These are phyloP conservation scores for Tetramorium alpestre DNA, from an alignment of 1,140 invertebrate genomes.

Conservation along the genomic window DNA sequence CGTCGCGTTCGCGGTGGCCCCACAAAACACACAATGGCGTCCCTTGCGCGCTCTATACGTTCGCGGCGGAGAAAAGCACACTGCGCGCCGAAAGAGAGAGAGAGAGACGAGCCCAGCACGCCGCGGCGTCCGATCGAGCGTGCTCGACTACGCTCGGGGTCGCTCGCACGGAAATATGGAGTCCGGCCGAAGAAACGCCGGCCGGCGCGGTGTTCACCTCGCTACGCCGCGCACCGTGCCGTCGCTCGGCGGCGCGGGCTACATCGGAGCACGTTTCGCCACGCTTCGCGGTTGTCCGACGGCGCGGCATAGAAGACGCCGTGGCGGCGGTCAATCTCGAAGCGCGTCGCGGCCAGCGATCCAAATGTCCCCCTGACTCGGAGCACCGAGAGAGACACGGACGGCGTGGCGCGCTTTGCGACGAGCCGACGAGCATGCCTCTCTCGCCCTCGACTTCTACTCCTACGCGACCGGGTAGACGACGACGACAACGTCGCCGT, in stretches of 20 bases:
- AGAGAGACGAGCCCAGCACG: not conserved
- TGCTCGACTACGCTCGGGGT: not conserved
- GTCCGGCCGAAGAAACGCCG: slow-evolving; percentile 74
- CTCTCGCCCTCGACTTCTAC: too few species aligned
- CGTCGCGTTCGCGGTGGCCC: slow-evolving; percentile 61
- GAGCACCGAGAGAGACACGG: too few species aligned
- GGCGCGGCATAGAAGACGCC: slow-evolving; percentile 22
- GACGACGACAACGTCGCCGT: not conserved
- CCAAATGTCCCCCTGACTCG: not conserved
- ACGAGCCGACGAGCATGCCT: too few species aligned
- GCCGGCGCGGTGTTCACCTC: slow-evolving; percentile 78
- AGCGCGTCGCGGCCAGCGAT: slow-evolving; percentile 20
- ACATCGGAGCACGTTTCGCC: not conserved
- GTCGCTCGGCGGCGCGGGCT: slow-evolving; percentile 52
- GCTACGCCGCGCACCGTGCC: slow-evolving; percentile 29
- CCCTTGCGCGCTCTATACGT: slow-evolving; percentile 52
- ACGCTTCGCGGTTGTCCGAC: not conserved
- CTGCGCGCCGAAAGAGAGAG: not conserved
- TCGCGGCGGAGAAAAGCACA: slow-evolving; percentile 40
- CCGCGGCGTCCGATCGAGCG: slow-evolving; percentile 46
- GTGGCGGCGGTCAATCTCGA: not conserved
- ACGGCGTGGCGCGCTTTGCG: too few species aligned
- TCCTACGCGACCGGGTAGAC: not conserved
- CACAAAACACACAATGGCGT: slow-evolving; percentile 75
- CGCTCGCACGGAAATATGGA: slow-evolving; percentile 42